These are phyloP conservation scores for Aspidiotus rigidus DNA, from an alignment of 2,888 invertebrate species.

Conservation along the genomic window DNA sequence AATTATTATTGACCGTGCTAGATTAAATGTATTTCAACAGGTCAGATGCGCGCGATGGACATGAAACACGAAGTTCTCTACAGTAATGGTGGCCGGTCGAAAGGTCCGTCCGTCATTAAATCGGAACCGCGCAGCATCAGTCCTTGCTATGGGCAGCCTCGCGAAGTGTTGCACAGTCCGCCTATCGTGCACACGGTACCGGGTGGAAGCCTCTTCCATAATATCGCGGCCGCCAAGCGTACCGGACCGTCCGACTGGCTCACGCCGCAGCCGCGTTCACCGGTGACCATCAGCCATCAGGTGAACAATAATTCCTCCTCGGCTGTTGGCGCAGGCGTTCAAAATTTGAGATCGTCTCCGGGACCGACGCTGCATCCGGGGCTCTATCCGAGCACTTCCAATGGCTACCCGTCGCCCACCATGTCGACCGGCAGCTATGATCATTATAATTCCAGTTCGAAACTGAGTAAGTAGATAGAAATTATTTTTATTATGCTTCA, in stretches of 20 bases:
- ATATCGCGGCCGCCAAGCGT: conserved; percentile 12
- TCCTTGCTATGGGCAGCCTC: conserved; percentile 17
- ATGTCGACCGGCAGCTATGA: conserved; percentile 82
- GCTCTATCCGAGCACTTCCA: conserved; percentile 40
- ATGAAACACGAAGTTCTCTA: conserved; percentile 21
- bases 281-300: conserved; percentile 5
- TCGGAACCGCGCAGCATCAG: conserved; percentile 29
- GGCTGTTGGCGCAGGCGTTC: background rate
- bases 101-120: conserved; percentile 28
- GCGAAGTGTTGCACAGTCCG: conserved; percentile 19
- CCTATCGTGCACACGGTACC: conserved; percentile 12
- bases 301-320: background rate
- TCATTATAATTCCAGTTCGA: conserved; percentile 80
- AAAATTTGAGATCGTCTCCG: conserved; percentile 19
- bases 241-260: conserved; percentile 22
- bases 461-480: conserved; percentile 62
- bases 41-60: conserved; percentile 29
- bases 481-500: background rate
- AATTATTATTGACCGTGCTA: background rate
- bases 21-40: conserved; percentile 24
- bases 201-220: conserved; percentile 7
- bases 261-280: conserved; percentile 11
- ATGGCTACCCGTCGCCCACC: conserved; percentile 70
- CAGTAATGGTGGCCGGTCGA: conserved; percentile 25
- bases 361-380: conserved; percentile 10